Base-by-base conservation (phyloP, 2,113 vertebrate genomes). In the Philantomba maxwellii region DNA sequence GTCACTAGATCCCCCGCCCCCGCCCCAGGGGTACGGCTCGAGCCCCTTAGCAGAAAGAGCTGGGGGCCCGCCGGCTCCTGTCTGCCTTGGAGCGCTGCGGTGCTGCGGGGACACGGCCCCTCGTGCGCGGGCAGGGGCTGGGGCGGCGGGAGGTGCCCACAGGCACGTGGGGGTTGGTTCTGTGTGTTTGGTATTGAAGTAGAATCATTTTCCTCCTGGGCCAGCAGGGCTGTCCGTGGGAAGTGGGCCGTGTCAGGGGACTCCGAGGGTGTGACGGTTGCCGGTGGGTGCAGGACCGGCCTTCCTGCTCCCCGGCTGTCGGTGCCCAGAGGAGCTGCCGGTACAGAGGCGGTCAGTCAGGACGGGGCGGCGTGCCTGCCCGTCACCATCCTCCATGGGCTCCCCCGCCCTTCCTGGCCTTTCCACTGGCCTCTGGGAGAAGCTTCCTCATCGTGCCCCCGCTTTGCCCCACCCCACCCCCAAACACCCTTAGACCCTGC, bases 201-300 rank as follows among this genome's bases (percentile, higher is more conserved):
- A 66, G 77, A 62, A 10, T 70, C 25, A 0, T 80, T 78, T 93
- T 77, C 55, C 30, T 28, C 25, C 10, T 16, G 19, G 60, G 45
- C 91, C n/a, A 11, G 51, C 60, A 28, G 51, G 33, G 47, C 17
- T 62, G 3, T 51, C 5, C 1, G 1, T 60, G 64, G 47, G 66
- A 12, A 9, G 11, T 15, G 49, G 43, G 75, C 3, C 0, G 8
- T 9, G 0, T 77, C 47, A 0, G 30, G n/a, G 70, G 60, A 73
- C 11, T 21, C 43, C 30, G 2, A 5, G 17, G 62, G 75, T 17
- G 1, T 30, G 83, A 64, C 0, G 1, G 19, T 17, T 6, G 9
- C 49, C 10, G 15, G 66, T 26, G 26, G 49, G 0, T 0, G 0
- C 3, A 7, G 39, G 15, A 51, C 11, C 8, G 3, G 19, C 81